Evolutionary conservation across 2,888 invertebrate species (phyloP).

Genomic region (Chorisops tibialis): DNA sequence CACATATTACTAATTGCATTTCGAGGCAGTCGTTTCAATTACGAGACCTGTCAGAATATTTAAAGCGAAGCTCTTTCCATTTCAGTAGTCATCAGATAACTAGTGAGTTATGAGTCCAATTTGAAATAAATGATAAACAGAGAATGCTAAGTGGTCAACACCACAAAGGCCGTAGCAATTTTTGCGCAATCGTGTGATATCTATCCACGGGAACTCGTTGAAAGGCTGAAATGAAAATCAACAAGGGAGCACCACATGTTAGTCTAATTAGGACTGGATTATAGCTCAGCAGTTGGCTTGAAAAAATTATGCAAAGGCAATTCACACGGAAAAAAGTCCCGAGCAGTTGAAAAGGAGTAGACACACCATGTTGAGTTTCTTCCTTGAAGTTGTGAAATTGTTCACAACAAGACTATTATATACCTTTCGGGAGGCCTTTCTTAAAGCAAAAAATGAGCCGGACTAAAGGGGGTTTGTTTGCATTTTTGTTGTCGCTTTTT

Average conservation of each 20-base stretch:
- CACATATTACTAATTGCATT: no score
- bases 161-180: no score
- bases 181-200: no score
- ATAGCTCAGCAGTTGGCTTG: neutral
- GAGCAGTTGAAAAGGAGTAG: no score
- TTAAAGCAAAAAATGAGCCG: slow-evolving; percentile 4
- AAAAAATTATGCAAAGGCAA: slow-evolving; percentile 15
- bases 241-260: slow-evolving; percentile 3
- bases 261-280: slow-evolving; percentile 2
- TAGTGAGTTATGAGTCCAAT: slow-evolving; percentile 11
- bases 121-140: slow-evolving; percentile 5
- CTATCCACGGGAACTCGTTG: neutral
- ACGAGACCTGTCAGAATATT: no score
- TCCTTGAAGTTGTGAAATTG: slow-evolving; percentile 17
- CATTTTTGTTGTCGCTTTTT: slow-evolving; percentile 1
- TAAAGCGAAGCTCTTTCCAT: no score
- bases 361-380: neutral
- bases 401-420: slow-evolving; percentile 17
- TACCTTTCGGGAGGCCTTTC: slow-evolving; percentile 4
- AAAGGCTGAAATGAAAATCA: neutral
- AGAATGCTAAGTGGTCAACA: neutral
- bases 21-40: no score
- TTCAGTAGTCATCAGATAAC: slow-evolving; percentile 14
- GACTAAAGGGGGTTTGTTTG: slow-evolving; percentile 17
- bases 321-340: slow-evolving; percentile 1